These are phyloP conservation scores for Gibbula magus DNA, from an alignment of 2,888 invertebrate genomes.

Conservation along the genomic window DNA sequence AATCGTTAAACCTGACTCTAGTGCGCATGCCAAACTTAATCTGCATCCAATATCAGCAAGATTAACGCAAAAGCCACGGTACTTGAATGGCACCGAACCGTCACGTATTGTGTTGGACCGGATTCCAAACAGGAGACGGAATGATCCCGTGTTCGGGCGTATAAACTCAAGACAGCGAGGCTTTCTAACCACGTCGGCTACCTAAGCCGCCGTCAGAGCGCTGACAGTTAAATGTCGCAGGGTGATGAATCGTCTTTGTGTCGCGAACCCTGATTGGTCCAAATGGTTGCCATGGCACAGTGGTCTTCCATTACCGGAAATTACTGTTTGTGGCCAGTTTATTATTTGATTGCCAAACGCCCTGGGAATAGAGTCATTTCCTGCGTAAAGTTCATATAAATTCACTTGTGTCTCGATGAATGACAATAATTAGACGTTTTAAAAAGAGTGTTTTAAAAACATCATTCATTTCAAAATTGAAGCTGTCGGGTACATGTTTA, in stretches of 20 bases:
- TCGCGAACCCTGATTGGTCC: conserved; percentile 11
- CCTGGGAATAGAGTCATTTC: conserved; percentile 12
- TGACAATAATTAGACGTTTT: conserved; percentile 11
- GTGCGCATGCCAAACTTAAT: too few relatives aligned
- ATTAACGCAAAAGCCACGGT: too few relatives aligned
- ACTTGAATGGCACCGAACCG: too few relatives aligned
- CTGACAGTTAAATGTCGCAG: conserved; percentile 10
- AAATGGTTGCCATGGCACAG: neutral
- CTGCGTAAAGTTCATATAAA: conserved; percentile 6
- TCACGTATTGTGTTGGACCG: too few relatives aligned
- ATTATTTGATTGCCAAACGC: conserved; percentile 14
- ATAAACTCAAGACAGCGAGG: neutral
- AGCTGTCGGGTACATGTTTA: too few relatives aligned
- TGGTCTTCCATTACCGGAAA: conserved; percentile 28
- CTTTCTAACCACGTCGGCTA: neutral
- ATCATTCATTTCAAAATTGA: too few relatives aligned
- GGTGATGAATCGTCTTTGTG: conserved; percentile 22
- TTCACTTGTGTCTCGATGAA: conserved; percentile 15
- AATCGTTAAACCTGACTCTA: too few relatives aligned
- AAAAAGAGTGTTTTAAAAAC: too few relatives aligned
- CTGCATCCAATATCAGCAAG: too few relatives aligned
- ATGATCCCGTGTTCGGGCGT: too few relatives aligned
- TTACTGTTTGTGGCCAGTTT: conserved; percentile 32
- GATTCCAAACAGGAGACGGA: too few relatives aligned
- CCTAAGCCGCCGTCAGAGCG: neutral